phyloP scores from a whole-genome alignment of 1,140 invertebrate species.

The Spodoptera frugiperda region DNA sequence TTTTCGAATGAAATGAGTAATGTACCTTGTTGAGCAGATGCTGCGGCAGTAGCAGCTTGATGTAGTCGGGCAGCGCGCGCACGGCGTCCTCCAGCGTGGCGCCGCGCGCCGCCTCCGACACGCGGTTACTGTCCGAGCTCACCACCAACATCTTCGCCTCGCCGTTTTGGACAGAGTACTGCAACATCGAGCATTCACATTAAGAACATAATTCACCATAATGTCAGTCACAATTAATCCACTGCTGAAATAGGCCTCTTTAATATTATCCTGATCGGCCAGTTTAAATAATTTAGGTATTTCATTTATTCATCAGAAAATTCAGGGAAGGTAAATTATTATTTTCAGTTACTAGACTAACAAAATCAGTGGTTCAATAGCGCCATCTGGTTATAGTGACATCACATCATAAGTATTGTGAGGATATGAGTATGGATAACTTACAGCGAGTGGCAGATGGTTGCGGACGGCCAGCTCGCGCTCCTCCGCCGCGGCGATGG shows the following conservation, averaged over 20 bases:
- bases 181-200: slow-evolving; percentile 18
- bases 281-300: too few species aligned
- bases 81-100: slow-evolving; percentile 78
- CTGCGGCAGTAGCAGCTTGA: slow-evolving; percentile 79
- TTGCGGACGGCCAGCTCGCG: slow-evolving; percentile 71
- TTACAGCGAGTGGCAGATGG: slow-evolving; percentile 75
- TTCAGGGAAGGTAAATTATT: too few species aligned
- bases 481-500: slow-evolving; percentile 78
- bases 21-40: slow-evolving; percentile 76
- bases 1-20: too few species aligned
- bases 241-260: not conserved
- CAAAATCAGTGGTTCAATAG: too few species aligned
- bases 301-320: too few species aligned
- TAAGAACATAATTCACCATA: not conserved
- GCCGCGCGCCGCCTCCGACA: slow-evolving; percentile 68
- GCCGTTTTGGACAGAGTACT: slow-evolving; percentile 80
- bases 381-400: too few species aligned
- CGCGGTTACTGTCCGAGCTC: slow-evolving; percentile 77
- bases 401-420: too few species aligned
- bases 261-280: not conserved
- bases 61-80: slow-evolving; percentile 76
- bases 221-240: not conserved
- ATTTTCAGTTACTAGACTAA: too few species aligned
- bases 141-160: slow-evolving; percentile 80
- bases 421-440: slow-evolving; percentile 37